Evolutionary conservation across 2,113 vertebrate genomes (phyloP), one percentile per base, ranked within the genome.

Genomic region (Urocolius indicus): DNA sequence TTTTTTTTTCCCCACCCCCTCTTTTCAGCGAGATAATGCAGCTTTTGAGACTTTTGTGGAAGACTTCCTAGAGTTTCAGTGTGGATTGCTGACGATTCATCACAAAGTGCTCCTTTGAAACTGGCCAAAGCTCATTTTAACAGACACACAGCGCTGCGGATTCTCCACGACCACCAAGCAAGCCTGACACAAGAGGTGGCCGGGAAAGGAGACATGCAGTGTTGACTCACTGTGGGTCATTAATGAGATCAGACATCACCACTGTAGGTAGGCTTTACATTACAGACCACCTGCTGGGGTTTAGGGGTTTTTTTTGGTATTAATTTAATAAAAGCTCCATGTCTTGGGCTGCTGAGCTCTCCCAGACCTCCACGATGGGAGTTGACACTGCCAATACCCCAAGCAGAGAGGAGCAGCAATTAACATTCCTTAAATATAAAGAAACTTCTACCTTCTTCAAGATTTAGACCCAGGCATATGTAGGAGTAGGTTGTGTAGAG

Each of bases 21-120:
- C 34, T 58, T 76, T 91, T 74, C 72, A 84, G 13, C 6, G 3
- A 61, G 61, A 94, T 93, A 96, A 96, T 65, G 65, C 89, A 81
- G 86, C 89, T 92, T 95, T 93, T 94, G 88, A 86, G 83, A 43
- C 83, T 34, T 24, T 14, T 11, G 1, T 10, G 3, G 6, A 90
- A 51, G 55, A 32, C 43, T 34, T 54, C 63, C 20, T 49, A 63
- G 68, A 12, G 1, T 83, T 80, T 51, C 90, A 63, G 16, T 0
- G 48, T 2, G 52, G 59, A 30, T 46, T 95, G 81, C 19, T 66
- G 83, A 61, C 22, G 3, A 19, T 57, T 83, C 74, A 5, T 41
- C 51, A 77, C 94, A 74, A 94, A 93, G 34, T 21, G 13, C 68
- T 86, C 0, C 90, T 86, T 73, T 84, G 72, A 86, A 89, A 77